These are phyloP conservation scores for Apostichopus parvimensis DNA, from an alignment of 35 echinoderm and acorn worm species.

Conservation along the genomic window DNA sequence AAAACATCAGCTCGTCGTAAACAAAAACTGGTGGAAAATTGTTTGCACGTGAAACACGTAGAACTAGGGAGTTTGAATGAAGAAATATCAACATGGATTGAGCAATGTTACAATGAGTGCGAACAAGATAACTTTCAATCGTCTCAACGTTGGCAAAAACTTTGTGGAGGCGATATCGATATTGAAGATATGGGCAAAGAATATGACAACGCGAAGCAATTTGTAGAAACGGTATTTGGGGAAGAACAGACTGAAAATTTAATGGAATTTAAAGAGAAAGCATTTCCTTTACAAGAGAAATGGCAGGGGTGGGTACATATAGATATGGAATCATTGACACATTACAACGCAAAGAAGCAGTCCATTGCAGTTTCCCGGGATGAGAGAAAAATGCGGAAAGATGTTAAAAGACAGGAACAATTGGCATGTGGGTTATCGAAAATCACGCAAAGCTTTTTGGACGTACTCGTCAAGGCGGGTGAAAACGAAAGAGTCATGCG, in stretches of 20 bases:
- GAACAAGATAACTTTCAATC: not conserved
- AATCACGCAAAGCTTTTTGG: not conserved
- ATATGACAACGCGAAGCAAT: not conserved
- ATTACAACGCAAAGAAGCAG: not conserved
- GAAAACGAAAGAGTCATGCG: not conserved
- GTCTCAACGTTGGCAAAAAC: not conserved
- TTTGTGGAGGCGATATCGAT: not conserved
- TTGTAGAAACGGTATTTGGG: not conserved
- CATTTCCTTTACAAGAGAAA: not conserved
- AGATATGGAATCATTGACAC: not conserved
- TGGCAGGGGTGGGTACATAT: constrained; percentile 1
- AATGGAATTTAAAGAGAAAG: not conserved
- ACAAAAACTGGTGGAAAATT: not conserved
- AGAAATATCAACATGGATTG: not conserved
- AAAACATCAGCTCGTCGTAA: not conserved
- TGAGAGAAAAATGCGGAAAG: not conserved
- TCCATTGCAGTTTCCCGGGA: not conserved
- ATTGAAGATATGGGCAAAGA: not conserved
- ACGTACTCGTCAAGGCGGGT: no score
- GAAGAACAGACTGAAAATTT: not conserved
- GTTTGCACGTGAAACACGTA: not conserved
- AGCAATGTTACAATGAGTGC: not conserved
- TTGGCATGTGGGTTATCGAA: not conserved
- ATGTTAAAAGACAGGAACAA: not conserved
- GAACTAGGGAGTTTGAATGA: not conserved